phyloP scores from a whole-genome alignment of 2,888 invertebrate species.

The Adineta ricciae region DNA sequence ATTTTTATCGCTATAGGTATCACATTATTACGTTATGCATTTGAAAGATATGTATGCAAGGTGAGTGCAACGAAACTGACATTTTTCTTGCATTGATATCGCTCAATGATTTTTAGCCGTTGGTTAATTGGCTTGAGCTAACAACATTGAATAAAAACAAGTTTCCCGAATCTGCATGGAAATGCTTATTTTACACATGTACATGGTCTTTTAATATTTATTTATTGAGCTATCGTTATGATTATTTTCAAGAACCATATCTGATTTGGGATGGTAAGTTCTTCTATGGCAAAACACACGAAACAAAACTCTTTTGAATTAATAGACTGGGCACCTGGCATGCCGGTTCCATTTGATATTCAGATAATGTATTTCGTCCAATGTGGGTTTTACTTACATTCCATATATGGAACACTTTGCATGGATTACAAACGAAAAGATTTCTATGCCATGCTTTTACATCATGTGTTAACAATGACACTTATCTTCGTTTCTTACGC shows the following conservation, averaged over 20 bases:
- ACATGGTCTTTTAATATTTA: conserved; percentile 46
- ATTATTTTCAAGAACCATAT: conserved; percentile 39
- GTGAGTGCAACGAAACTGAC: background rate
- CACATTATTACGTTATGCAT: conserved; percentile 27
- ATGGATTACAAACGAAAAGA: conserved; percentile 51
- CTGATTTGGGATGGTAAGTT: conserved; percentile 32
- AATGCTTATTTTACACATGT: conserved; percentile 46
- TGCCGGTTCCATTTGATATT: conserved; percentile 41
- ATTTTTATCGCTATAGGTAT: conserved; percentile 26
- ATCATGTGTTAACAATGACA: conserved; percentile 44
- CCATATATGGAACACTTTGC: conserved; percentile 50
- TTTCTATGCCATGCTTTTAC: conserved; percentile 44
- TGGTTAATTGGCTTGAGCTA: conserved; percentile 39
- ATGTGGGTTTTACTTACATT: conserved; percentile 51
- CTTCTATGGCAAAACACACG: too few relatives aligned
- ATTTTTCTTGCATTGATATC: background rate
- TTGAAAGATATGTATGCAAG: conserved; percentile 21
- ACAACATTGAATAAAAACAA: conserved; percentile 40
- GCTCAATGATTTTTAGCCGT: conserved; percentile 39
- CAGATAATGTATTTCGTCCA: conserved; percentile 45
- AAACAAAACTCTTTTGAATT: conserved; percentile 20
- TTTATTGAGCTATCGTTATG: conserved; percentile 41
- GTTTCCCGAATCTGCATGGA: conserved; percentile 51
- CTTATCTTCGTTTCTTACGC: conserved; percentile 45
- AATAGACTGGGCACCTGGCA: conserved; percentile 40